Evolutionary conservation across 64 coral and sea anemone species (phyloP).

Genomic region (Cladopsammia gracilis): DNA sequence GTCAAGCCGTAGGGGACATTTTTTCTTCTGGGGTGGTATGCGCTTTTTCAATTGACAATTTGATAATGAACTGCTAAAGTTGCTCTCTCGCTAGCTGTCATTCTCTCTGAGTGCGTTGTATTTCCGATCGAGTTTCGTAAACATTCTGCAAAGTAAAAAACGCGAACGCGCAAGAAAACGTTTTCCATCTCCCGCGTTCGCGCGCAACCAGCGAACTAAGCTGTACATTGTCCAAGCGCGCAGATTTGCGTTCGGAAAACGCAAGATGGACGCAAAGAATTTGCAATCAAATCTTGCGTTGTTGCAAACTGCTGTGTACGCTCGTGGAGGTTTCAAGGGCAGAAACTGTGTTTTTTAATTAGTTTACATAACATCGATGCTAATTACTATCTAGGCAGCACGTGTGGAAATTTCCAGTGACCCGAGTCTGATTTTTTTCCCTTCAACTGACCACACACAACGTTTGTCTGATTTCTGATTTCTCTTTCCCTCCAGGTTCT

Average conservation of each 20-base stretch:
- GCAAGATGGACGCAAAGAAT: neutral
- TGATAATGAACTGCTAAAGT: slow-evolving; percentile 78
- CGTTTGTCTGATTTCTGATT: slow-evolving; percentile 55
- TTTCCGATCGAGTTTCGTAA: slow-evolving; percentile 89
- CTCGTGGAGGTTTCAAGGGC: slow-evolving; percentile 44
- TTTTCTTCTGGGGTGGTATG: slow-evolving; percentile 70
- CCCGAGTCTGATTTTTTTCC: slow-evolving; percentile 46
- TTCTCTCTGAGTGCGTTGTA: slow-evolving; percentile 77
- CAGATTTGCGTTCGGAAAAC: neutral
- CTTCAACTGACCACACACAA: slow-evolving; percentile 47
- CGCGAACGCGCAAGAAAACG: neutral
- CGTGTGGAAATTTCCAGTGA: slow-evolving; percentile 60
- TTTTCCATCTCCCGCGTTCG: neutral
- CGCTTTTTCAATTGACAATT: slow-evolving; percentile 74
- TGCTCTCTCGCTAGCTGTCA: slow-evolving; percentile 52
- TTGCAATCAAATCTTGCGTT: slow-evolving; percentile 28
- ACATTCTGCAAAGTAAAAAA: slow-evolving; percentile 42
- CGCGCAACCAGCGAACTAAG: too few relatives aligned
- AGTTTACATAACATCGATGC: slow-evolving; percentile 88
- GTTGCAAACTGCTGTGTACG: slow-evolving; percentile 5
- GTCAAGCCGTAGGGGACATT: slow-evolving; percentile 61
- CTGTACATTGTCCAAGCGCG: neutral
- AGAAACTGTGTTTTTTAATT: slow-evolving; percentile 73
- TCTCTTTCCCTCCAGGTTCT: slow-evolving; percentile 76
- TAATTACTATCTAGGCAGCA: slow-evolving; percentile 78